Evolutionary conservation across 2,888 invertebrate species (phyloP), one percentile per base, ranked within the genome.

Genomic region (Drosophila hamatofila): DNA sequence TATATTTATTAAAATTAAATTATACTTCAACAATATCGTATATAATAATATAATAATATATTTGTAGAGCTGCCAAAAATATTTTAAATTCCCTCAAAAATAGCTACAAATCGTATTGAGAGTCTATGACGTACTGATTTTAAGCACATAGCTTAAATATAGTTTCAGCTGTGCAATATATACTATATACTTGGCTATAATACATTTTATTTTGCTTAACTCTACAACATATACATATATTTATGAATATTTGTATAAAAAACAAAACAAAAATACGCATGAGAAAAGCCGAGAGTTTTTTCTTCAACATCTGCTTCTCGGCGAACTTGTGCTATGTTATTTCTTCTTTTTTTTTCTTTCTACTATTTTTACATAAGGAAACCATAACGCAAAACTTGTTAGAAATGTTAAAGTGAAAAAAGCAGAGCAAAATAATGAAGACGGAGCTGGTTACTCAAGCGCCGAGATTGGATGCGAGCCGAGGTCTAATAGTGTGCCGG

Each of bases 311-410:
- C 57, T 57, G 39, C 21, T 42, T 18, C 58, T 59, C 18, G 61
- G 3, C 11, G 35, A 2, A 16, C 12, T 49, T 21, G 16, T 23
- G 21, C 37, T 52, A 54, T 49, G n/a, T n/a, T n/a, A n/a, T 57
- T 41, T 18, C 9, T 16, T 39, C 21, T 8, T 5, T 9, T 21
- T 21, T 9, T 42, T 21, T 18, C 5, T 4, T 3, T 21, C 21
- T 8, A 16, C 49, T 49, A 18, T 44, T 33, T 27, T 14, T 42
- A 41, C 57, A 55, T 49, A 46, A 18, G 42, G 58, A 16, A 66
- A 62, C 57, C 57, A 72, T 72, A 63, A 72, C 21, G 70, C 52
- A 71, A 57, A 80, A 82, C 59, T 78, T 74, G 54, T 56, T 57
- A n/a, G 49, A 74, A 77, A 77, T 75, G 69, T 67, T 44, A 51